Percentiles rank a stretch among this genome's conserved stretches.
Evolutionary conservation across 2,888 invertebrate genomes (phyloP).

Genomic region (Lasioglossum leucozonium): DNA sequence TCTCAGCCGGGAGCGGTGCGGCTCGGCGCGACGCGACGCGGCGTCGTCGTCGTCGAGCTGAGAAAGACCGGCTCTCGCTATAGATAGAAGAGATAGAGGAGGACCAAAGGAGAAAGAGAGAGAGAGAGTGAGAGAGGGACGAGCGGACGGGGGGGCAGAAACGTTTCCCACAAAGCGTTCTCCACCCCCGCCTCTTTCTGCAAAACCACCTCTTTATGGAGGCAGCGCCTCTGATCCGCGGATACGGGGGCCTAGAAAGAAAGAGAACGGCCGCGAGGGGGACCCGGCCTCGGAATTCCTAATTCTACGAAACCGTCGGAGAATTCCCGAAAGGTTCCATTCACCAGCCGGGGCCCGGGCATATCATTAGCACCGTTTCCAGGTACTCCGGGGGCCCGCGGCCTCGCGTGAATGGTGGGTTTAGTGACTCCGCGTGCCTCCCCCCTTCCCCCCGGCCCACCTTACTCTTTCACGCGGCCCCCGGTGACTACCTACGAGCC

Average conservation of each 20-base stretch:
- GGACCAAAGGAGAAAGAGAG: not conserved
- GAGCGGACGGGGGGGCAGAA: constrained; percentile 40
- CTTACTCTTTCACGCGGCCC: constrained; percentile 24
- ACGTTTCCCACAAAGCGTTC: constrained; percentile 73
- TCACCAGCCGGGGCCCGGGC: constrained; percentile 79
- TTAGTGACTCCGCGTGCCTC: constrained; percentile 70
- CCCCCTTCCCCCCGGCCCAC: not conserved
- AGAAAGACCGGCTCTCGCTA: constrained; percentile 36
- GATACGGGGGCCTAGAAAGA: constrained; percentile 45
- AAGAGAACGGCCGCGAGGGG: constrained; percentile 14
- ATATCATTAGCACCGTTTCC: constrained; percentile 84
- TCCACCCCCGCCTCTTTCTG: constrained; percentile 58
- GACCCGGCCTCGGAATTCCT: constrained; percentile 83
- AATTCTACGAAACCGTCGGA: constrained; percentile 84
- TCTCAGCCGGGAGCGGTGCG: constrained; percentile 74
- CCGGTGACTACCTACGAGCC: constrained; percentile 5
- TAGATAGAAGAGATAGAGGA: constrained; percentile 18
- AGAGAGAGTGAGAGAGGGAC: too few relatives aligned
- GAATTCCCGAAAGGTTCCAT: constrained; percentile 84
- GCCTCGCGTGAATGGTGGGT: constrained; percentile 80
- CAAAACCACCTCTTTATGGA: constrained; percentile 73
- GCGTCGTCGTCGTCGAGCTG: constrained; percentile 35
- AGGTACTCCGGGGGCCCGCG: constrained; percentile 76
- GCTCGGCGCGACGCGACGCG: constrained; percentile 22
- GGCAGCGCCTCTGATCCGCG: constrained; percentile 63